Conservation (phyloP, 2,888 invertebrate species). For the Zeuzera pyrina region DNA sequence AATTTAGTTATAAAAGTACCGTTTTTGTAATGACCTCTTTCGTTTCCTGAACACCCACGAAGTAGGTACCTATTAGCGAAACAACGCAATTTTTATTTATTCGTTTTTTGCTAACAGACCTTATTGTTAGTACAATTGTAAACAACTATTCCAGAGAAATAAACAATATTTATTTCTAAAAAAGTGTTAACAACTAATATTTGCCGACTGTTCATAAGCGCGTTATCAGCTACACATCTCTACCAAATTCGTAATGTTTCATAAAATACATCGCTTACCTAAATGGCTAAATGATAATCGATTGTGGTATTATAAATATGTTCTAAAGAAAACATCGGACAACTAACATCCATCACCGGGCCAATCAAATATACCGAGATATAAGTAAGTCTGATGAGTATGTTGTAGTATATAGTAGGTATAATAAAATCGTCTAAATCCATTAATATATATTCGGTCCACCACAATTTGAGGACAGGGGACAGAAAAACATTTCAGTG, state of each 20-base stretch:
- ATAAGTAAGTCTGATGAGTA: too few relatives aligned
- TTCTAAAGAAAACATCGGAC: conserved; percentile 43
- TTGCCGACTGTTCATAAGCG: conserved; percentile 19
- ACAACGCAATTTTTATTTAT: too few relatives aligned
- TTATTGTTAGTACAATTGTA: too few relatives aligned
- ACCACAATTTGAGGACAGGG: conserved; percentile 58
- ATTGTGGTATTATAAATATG: conserved; percentile 26
- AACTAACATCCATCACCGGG: conserved; percentile 56
- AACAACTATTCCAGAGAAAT: too few relatives aligned
- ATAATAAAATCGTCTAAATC: conserved; percentile 56
- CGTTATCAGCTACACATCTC: conserved; percentile 20
- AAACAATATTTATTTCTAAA: too few relatives aligned
- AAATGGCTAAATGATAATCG: conserved; percentile 28
- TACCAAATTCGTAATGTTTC: conserved; percentile 23
- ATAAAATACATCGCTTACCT: conserved; percentile 22
- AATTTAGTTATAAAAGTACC: too few relatives aligned
- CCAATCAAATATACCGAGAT: conserved; percentile 53
- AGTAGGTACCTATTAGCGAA: too few relatives aligned
- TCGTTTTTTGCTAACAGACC: too few relatives aligned
- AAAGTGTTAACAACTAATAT: conserved; percentile 12
- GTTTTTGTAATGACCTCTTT: too few relatives aligned
- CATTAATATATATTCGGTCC: conserved; percentile 56
- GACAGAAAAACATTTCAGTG: conserved; percentile 66
- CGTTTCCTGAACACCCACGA: too few relatives aligned
- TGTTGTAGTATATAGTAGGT: conserved; percentile 36